Percentiles rank a stretch among this genome's conserved stretches.
These are phyloP conservation scores for Pantherophis alleghaniensis DNA, from an alignment of 2,797 vertebrate genomes.

Conservation along the genomic window DNA sequence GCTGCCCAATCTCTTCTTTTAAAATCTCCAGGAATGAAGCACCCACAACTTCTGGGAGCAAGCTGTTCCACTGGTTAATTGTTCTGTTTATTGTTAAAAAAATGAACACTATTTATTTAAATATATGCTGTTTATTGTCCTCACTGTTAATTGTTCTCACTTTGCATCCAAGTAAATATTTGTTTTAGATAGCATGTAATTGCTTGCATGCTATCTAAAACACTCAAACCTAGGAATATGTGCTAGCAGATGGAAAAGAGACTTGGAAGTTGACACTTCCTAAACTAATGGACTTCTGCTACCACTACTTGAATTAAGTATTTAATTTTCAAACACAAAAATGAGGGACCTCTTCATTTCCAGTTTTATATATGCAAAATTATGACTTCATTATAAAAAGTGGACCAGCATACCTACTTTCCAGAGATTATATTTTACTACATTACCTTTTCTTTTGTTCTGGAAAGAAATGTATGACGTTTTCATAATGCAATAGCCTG, in stretches of 20 bases:
- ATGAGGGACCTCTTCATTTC: neutral
- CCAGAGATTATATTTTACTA: neutral
- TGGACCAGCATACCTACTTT: neutral
- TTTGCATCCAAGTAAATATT: no score
- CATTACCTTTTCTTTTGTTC: conserved; percentile 2
- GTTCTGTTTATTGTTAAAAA: no score
- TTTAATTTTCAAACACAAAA: neutral
- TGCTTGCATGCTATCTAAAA: neutral
- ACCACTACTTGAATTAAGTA: neutral
- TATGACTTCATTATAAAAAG: neutral
- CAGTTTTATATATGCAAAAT: neutral
- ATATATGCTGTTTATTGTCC: no score
- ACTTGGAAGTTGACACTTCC: neutral
- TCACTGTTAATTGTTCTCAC: no score
- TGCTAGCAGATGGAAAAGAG: neutral
- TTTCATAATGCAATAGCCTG: neutral
- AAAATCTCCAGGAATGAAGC: no score
- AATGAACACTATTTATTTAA: no score
- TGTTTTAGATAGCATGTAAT: neutral
- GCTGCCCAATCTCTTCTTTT: no score
- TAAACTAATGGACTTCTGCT: neutral
- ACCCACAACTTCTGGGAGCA: no score
- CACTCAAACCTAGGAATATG: neutral
- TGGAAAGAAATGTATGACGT: neutral
- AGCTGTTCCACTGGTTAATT: no score